Conservation (phyloP, 1,140 invertebrate genomes). For the Periplaneta americana region DNA sequence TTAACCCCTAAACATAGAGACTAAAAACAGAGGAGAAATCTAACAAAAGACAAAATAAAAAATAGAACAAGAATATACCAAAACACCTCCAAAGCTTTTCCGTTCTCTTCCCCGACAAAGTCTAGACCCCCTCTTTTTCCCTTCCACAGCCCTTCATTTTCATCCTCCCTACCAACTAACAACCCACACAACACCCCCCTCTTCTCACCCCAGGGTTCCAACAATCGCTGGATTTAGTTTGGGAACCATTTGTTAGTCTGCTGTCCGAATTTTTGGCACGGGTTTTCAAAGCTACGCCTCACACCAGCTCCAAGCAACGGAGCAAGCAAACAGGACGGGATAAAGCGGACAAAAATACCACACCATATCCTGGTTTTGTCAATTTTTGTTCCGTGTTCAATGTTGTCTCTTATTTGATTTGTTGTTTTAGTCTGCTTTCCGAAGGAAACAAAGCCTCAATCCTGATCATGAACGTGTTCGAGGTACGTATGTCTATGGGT, state of each 20-base stretch:
- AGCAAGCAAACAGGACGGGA: not conserved
- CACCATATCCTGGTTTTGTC: not conserved
- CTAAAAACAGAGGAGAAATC: not conserved
- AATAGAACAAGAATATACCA: not conserved
- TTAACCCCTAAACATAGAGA: not conserved
- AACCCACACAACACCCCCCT: not conserved
- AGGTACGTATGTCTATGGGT: no score
- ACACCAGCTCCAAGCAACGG: not conserved
- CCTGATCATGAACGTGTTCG: no score
- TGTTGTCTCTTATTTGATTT: not conserved
- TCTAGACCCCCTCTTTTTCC: no score
- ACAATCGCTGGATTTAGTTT: not conserved
- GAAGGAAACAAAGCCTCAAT: no score
- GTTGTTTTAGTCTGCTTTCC: no score
- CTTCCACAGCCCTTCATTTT: not conserved
- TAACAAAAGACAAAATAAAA: not conserved
- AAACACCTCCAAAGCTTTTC: not conserved
- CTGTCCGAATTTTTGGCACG: not conserved
- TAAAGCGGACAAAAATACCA: not conserved
- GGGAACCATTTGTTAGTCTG: not conserved
- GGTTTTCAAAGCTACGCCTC: not conserved
- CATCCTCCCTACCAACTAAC: not conserved
- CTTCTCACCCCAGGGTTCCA: not conserved
- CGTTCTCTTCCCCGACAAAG: not conserved
- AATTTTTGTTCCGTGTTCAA: not conserved